Evolutionary conservation across 2,797 vertebrate genomes (phyloP).

Genomic region (Aselliscus stoliczkanus): DNA sequence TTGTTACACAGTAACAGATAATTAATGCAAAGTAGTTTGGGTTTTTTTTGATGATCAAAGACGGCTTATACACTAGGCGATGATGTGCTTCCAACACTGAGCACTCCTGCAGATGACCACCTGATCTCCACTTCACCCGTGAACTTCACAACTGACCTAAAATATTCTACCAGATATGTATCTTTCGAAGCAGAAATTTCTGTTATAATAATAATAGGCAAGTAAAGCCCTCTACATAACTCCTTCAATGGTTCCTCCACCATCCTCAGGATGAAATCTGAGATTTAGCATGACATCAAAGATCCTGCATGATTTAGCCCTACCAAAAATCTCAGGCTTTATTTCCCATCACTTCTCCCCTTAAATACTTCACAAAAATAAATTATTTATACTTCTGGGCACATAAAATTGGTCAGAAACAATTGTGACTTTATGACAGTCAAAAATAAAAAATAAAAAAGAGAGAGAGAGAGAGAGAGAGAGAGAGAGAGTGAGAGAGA

Average conservation of each 20-base stretch:
- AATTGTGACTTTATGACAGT: background rate
- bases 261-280: background rate
- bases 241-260: background rate
- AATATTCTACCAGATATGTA: background rate
- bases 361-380: background rate
- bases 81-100: background rate
- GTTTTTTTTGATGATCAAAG: background rate
- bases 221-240: background rate
- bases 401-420: background rate
- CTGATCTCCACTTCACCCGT: background rate
- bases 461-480: no score
- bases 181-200: background rate
- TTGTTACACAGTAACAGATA: background rate
- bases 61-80: background rate
- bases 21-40: background rate
- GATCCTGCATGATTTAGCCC: background rate
- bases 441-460: background rate
- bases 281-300: background rate
- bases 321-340: background rate
- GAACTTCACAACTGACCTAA: background rate
- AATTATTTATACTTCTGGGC: background rate
- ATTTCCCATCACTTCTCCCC: background rate
- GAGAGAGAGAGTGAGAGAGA: no score
- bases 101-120: background rate
- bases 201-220: background rate